Conservation (phyloP, 2,113 vertebrate species). For the Struthio camelus region DNA sequence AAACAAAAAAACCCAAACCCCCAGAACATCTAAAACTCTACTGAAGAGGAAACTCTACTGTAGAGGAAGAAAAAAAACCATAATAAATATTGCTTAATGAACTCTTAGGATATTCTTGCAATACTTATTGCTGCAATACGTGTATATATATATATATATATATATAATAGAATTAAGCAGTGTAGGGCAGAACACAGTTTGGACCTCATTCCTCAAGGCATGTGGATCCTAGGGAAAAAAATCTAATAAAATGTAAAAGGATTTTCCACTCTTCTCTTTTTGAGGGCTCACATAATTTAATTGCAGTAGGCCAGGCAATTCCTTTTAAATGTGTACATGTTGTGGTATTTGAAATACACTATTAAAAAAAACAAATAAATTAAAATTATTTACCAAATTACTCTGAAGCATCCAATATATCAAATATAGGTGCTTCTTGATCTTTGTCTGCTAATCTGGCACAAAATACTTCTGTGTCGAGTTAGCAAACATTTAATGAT, state of each 20-base stretch:
- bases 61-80: not conserved
- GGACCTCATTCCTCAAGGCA: not conserved
- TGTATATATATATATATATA: too few species aligned
- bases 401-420: not conserved
- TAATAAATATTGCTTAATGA: not conserved
- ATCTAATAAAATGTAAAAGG: not conserved
- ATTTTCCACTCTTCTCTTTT: not conserved
- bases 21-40: not conserved
- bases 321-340: not conserved
- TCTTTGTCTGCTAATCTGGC: not conserved
- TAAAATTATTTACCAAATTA: not conserved
- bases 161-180: not conserved
- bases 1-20: not conserved
- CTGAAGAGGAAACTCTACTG: not conserved
- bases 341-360: not conserved
- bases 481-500: not conserved
- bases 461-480: not conserved
- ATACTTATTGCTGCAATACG: not conserved
- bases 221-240: not conserved
- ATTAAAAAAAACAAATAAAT: not conserved
- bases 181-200: not conserved
- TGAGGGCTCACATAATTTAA: not conserved
- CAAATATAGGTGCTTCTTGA: not conserved
- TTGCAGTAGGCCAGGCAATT: not conserved
- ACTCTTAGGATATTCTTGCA: not conserved